phyloP scores from a whole-genome alignment of 2,113 vertebrate genomes.

The Myotis brandtii region DNA sequence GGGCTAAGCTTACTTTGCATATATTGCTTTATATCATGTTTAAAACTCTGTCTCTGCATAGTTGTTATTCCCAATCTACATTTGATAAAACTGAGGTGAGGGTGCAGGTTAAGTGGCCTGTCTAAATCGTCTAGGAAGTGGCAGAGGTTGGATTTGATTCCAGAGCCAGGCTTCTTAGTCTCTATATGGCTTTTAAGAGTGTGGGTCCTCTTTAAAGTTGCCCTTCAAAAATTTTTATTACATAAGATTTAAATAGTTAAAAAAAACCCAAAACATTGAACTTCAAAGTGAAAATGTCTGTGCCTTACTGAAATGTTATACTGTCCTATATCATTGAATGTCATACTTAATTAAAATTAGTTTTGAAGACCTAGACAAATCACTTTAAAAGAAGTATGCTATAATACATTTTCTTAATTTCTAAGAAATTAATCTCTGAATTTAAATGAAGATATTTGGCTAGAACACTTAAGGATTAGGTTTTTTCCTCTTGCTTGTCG shows the following conservation, averaged over 20 bases:
- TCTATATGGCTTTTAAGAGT: background rate
- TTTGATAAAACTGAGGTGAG: background rate
- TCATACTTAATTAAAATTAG: constrained; percentile 22
- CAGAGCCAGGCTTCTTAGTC: background rate
- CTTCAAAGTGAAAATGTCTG: constrained; percentile 39
- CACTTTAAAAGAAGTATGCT: background rate
- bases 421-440: background rate
- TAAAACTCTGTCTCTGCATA: background rate
- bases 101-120: background rate
- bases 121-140: background rate
- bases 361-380: background rate
- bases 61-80: constrained; percentile 12
- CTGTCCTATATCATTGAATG: constrained; percentile 3
- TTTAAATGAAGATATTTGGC: constrained; percentile 23
- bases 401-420: constrained; percentile 22
- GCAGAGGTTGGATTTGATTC: constrained; percentile 17
- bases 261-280: background rate
- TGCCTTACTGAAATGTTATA: constrained; percentile 17
- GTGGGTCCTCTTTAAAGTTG: background rate
- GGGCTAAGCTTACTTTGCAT: background rate
- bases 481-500: constrained; percentile 12
- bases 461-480: background rate
- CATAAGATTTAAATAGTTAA: constrained; percentile 19
- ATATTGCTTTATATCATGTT: background rate
- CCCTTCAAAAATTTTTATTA: background rate